These are phyloP conservation scores for Diarsia rubi DNA, from an alignment of 2,888 invertebrate species.

Conservation along the genomic window DNA sequence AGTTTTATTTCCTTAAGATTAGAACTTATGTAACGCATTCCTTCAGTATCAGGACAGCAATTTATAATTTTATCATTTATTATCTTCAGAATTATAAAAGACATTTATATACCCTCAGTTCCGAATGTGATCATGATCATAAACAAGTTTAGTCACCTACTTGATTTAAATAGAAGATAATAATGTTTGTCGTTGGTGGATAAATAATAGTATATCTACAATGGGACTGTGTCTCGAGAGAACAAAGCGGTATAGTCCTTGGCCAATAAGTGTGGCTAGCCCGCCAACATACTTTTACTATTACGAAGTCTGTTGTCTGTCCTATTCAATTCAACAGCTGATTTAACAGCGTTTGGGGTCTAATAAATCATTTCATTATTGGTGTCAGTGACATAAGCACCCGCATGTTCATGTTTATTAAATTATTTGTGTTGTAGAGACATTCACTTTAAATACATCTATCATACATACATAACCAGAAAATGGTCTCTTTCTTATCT, in stretches of 20 bases:
- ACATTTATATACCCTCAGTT: conserved; percentile 45
- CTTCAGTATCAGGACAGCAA: conserved; percentile 31
- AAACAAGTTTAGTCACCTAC: conserved; percentile 50
- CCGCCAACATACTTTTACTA: conserved; percentile 81
- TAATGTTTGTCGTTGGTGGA: conserved; percentile 59
- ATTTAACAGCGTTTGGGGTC: conserved; percentile 59
- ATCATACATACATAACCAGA: not conserved
- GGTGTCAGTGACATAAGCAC: conserved; percentile 46
- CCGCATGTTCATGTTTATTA: conserved; percentile 30
- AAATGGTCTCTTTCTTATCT: conserved; percentile 7
- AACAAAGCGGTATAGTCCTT: conserved; percentile 84
- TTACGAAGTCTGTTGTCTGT: conserved; percentile 71
- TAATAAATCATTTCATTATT: conserved; percentile 42
- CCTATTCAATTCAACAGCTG: conserved; percentile 71
- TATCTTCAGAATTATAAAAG: conserved; percentile 43
- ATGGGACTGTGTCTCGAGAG: conserved; percentile 69
- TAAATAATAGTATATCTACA: conserved; percentile 67
- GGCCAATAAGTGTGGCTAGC: conserved; percentile 78
- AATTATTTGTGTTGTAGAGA: conserved; percentile 12
- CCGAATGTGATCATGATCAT: conserved; percentile 46
- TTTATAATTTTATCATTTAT: conserved; percentile 41
- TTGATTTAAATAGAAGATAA: conserved; percentile 60
- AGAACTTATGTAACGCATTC: conserved; percentile 34
- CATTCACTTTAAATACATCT: not conserved
- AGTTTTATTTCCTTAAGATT: conserved; percentile 44